These are phyloP conservation scores for Drosophila sucinea DNA, from an alignment of 1,140 invertebrate species.

Conservation along the genomic window DNA sequence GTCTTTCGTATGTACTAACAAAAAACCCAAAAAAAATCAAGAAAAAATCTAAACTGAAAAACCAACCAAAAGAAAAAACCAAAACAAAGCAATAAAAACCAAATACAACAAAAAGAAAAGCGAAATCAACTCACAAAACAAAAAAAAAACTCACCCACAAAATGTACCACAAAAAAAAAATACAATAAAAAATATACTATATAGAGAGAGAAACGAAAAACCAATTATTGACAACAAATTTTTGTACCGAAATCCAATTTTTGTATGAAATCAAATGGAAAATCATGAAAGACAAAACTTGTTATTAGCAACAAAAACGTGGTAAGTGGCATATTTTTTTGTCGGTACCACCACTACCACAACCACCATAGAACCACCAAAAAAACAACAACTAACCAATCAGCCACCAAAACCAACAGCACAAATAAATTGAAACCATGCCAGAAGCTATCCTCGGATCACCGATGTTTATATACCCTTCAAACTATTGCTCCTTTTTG, in stretches of 20 bases:
- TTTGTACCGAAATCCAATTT: conserved; percentile 62
- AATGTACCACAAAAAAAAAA: conserved; percentile 36
- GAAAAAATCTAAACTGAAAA: conserved; percentile 30
- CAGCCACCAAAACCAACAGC: conserved; percentile 15
- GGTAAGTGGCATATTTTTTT: conserved; percentile 74
- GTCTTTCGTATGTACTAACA: conserved; percentile 82
- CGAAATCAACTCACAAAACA: conserved; percentile 28
- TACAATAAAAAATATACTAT: conserved; percentile 22
- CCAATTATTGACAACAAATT: conserved; percentile 42
- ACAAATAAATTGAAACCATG: not conserved
- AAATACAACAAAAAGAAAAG: conserved; percentile 27
- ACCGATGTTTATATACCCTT: conserved; percentile 8
- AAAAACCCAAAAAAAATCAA: conserved; percentile 18
- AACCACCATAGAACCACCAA: conserved; percentile 21
- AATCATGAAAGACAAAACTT: conserved; percentile 39
- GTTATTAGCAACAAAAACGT: conserved; percentile 54
- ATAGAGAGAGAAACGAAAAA: conserved; percentile 31
- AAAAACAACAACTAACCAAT: conserved; percentile 8
- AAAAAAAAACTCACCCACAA: conserved; percentile 28
- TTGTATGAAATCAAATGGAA: conserved; percentile 52
- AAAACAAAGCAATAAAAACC: conserved; percentile 32
- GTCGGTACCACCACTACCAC: conserved; percentile 20
- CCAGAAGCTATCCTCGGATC: not conserved
- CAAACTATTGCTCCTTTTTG: not conserved
- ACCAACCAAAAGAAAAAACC: conserved; percentile 33